Percentiles rank a stretch among this genome's conserved stretches.
phyloP scores from a whole-genome alignment of 2,888 invertebrate species.

The Romanomermis culicivorax region DNA sequence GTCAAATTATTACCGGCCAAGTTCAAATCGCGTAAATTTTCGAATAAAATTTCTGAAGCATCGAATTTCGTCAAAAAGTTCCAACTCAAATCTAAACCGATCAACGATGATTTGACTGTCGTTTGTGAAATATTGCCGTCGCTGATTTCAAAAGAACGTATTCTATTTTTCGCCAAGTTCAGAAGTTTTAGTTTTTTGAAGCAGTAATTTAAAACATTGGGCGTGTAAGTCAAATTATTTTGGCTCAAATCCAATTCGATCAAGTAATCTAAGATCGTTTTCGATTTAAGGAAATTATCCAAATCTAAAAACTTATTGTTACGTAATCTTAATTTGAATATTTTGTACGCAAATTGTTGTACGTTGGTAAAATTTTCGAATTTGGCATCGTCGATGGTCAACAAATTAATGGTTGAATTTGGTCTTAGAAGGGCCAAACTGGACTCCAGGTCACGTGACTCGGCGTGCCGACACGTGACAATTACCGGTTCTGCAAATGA shows the following conservation, averaged over 20 bases:
- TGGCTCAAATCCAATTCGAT: slow-evolving; percentile 25
- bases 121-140: slow-evolving; percentile 20
- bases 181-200: slow-evolving; percentile 24
- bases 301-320: too few relatives aligned
- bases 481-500: too few relatives aligned
- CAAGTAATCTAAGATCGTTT: too few relatives aligned
- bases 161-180: slow-evolving; percentile 24
- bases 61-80: slow-evolving; percentile 18
- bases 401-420: slow-evolving; percentile 21
- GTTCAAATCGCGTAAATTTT: slow-evolving; percentile 22
- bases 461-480: too few relatives aligned
- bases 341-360: too few relatives aligned
- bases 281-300: too few relatives aligned
- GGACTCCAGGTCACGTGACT: too few relatives aligned
- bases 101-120: slow-evolving; percentile 18
- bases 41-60: slow-evolving; percentile 8
- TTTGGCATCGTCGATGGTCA: too few relatives aligned
- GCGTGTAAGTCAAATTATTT: slow-evolving; percentile 22
- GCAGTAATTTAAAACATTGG: slow-evolving; percentile 18
- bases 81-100: slow-evolving; percentile 24
- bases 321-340: too few relatives aligned
- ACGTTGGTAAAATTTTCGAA: too few relatives aligned
- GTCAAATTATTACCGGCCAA: slow-evolving; percentile 23
- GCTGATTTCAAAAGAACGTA: slow-evolving; percentile 16
- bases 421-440: slow-evolving; percentile 2